These are phyloP conservation scores for Tolmerus cingulatus DNA, from an alignment of 2,888 invertebrate species.

Conservation along the genomic window DNA sequence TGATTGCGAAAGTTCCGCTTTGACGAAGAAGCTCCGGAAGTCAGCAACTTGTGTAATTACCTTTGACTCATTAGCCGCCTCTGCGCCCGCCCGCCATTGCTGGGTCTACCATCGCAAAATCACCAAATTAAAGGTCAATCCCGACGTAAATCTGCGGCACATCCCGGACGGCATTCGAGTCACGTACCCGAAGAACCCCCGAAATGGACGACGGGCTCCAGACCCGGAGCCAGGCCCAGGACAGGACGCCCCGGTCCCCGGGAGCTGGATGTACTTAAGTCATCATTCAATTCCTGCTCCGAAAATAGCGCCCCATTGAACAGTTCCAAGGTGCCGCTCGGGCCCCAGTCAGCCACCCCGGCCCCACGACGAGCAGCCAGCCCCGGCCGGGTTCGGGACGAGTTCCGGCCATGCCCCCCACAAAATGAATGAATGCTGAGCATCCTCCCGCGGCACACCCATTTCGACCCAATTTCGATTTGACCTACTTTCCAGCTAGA, in stretches of 20 bases:
- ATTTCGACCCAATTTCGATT: conserved; percentile 39
- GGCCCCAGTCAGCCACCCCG: conserved; percentile 24
- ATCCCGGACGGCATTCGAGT: background rate
- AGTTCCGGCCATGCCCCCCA: background rate
- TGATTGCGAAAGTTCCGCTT: background rate
- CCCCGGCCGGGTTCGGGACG: background rate
- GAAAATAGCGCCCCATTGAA: background rate
- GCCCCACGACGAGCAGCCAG: background rate
- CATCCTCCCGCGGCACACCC: background rate
- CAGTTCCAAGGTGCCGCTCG: background rate
- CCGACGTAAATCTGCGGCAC: background rate
- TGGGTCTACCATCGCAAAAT: background rate
- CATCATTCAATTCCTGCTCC: background rate
- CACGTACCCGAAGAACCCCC: background rate
- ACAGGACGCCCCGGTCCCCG: background rate
- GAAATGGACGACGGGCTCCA: background rate
- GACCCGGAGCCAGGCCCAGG: background rate
- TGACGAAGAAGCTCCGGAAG: background rate
- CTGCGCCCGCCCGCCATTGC: background rate
- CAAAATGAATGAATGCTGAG: conserved; percentile 26
- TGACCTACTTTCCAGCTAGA: conserved; percentile 43
- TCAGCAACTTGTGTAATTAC: background rate
- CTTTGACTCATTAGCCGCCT: background rate
- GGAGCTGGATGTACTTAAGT: background rate
- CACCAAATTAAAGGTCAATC: background rate